Percentiles rank a stretch among this genome's conserved stretches.
Conservation (phyloP, 2,797 vertebrate genomes). For the Podarcis lilfordi region DNA sequence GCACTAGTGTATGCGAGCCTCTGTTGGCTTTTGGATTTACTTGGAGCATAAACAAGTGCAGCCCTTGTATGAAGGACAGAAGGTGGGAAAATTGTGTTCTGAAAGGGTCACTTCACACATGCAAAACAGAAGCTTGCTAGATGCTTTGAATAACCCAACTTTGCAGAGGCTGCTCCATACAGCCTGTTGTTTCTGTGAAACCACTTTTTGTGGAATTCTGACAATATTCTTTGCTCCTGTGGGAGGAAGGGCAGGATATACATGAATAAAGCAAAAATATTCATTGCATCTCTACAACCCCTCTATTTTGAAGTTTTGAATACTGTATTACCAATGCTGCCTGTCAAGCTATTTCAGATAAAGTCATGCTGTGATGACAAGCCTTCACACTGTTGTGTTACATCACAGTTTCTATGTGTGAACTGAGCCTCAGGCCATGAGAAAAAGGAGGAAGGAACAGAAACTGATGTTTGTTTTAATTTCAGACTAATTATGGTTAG, state of each 20-base stretch:
- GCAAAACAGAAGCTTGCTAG: background rate
- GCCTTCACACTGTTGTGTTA: background rate
- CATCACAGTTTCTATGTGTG: background rate
- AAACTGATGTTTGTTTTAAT: background rate
- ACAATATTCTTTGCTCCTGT: too few species aligned
- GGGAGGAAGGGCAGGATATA: too few species aligned
- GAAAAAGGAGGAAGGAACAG: background rate
- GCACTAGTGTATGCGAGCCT: too few species aligned
- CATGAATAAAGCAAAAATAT: background rate
- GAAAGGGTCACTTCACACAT: background rate
- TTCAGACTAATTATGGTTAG: background rate
- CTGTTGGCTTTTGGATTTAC: background rate
- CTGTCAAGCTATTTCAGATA: background rate
- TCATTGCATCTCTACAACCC: background rate
- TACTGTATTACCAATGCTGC: background rate
- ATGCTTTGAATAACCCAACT: background rate
- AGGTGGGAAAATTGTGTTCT: background rate
- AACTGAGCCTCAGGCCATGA: background rate
- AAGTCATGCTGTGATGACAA: background rate
- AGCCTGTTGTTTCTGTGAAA: background rate
- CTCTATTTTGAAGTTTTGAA: background rate
- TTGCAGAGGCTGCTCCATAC: background rate
- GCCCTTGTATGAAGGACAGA: background rate
- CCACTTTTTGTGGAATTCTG: background rate
- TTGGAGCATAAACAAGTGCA: background rate